These are phyloP conservation scores for Uloborus diversus DNA, from an alignment of 1,140 invertebrate species.

Conservation along the genomic window DNA sequence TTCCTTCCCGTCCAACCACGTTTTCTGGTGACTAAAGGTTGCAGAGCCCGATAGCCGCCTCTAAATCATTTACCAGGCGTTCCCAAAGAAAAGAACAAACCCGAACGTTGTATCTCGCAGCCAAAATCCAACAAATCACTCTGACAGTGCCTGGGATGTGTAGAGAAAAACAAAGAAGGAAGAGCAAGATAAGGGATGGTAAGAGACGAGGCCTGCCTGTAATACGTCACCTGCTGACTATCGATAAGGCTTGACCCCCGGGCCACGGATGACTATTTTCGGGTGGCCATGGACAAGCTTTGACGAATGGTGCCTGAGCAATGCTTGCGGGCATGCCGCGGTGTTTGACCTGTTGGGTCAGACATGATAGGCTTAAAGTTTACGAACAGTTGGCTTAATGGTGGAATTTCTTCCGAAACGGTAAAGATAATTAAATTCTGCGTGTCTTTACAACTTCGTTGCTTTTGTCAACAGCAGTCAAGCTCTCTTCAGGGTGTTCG, in stretches of 20 bases:
- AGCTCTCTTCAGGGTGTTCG: no score
- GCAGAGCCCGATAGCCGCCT: not conserved
- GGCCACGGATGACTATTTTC: slow-evolving; percentile 28
- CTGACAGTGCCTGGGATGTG: not conserved
- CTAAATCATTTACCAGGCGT: not conserved
- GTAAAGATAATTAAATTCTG: no score
- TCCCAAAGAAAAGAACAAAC: not conserved
- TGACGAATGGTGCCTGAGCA: slow-evolving; percentile 18
- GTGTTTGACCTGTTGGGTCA: no score
- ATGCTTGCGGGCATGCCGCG: not conserved
- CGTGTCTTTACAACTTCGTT: no score
- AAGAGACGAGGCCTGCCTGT: slow-evolving; percentile 9
- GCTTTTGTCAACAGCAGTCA: no score
- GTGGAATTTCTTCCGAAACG: no score
- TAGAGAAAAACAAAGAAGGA: slow-evolving; percentile 28
- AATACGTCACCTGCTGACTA: slow-evolving; percentile 40
- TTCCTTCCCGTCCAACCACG: no score
- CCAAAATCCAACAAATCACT: slow-evolving; percentile 38
- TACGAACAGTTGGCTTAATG: no score
- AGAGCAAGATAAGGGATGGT: slow-evolving; percentile 35
- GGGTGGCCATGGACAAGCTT: not conserved
- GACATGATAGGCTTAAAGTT: no score
- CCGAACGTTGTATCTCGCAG: not conserved
- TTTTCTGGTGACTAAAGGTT: no score
- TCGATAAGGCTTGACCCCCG: slow-evolving; percentile 41